These are phyloP conservation scores for Speoplatyrhinus poulsoni DNA, from an alignment of 2,113 vertebrate genomes.

Conservation along the genomic window DNA sequence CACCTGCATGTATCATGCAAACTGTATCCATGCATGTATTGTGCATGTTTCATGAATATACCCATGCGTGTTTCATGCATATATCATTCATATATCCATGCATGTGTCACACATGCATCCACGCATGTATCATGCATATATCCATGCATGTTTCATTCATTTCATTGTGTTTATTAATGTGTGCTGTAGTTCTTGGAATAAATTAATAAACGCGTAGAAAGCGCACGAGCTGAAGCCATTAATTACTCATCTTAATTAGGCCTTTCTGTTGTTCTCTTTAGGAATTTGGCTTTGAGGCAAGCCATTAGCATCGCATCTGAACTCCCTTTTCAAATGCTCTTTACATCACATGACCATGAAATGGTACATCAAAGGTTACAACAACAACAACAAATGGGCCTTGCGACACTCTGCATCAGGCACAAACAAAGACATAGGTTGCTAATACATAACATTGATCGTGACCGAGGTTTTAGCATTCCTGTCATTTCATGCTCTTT, in stretches of 20 bases:
- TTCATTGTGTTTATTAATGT: too few relatives aligned
- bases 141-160: too few relatives aligned
- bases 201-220: not conserved
- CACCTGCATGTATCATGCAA: too few relatives aligned
- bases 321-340: conserved; percentile 60
- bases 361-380: conserved; percentile 43
- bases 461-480: conserved; percentile 8
- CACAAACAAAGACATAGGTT: too few relatives aligned
- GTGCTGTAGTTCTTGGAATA: too few relatives aligned
- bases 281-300: conserved; percentile 59
- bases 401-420: not conserved
- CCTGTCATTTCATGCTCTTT: conserved; percentile 1
- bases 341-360: conserved; percentile 56
- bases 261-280: conserved; percentile 33
- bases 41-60: too few relatives aligned
- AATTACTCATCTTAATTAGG: conserved; percentile 48
- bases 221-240: conserved; percentile 36
- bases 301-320: conserved; percentile 39
- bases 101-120: too few relatives aligned
- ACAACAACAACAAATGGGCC: not conserved
- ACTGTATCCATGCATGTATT: too few relatives aligned
- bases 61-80: too few relatives aligned
- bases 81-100: too few relatives aligned
- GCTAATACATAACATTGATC: conserved; percentile 2
- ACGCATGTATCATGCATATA: too few relatives aligned